These are phyloP conservation scores for Protodeltote pygarga DNA, from an alignment of 2,888 invertebrate genomes.

Conservation along the genomic window DNA sequence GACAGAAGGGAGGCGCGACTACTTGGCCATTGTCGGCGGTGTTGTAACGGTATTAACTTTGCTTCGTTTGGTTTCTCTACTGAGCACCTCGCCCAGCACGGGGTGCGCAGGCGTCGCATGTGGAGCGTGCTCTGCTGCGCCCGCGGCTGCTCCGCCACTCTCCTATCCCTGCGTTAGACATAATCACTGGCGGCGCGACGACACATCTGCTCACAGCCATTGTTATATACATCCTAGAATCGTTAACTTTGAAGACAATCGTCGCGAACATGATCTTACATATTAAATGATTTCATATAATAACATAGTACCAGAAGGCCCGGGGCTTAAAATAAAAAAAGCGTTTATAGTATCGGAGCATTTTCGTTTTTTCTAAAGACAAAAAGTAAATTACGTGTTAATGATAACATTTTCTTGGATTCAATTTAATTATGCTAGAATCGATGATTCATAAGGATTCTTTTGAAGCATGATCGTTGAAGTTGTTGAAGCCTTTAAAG, in stretches of 20 bases:
- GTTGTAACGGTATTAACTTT: slow-evolving; percentile 87
- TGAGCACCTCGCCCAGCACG: slow-evolving; percentile 93
- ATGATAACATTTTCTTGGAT: slow-evolving; percentile 48
- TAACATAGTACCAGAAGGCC: slow-evolving; percentile 17
- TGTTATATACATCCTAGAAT: slow-evolving; percentile 60
- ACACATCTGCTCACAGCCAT: slow-evolving; percentile 58
- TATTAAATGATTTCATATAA: slow-evolving; percentile 23
- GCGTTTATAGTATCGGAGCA: slow-evolving; percentile 47
- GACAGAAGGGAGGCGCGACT: slow-evolving; percentile 85
- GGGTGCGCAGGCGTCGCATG: slow-evolving; percentile 92
- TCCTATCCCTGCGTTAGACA: slow-evolving; percentile 87
- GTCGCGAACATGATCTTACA: slow-evolving; percentile 45
- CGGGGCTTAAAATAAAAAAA: slow-evolving; percentile 28
- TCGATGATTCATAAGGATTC: slow-evolving; percentile 54
- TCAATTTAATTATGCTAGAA: slow-evolving; percentile 55
- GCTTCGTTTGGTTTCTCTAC: slow-evolving; percentile 89
- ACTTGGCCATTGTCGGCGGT: slow-evolving; percentile 84
- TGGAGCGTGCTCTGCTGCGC: slow-evolving; percentile 85
- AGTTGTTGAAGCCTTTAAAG: slow-evolving; percentile 46
- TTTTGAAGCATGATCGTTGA: slow-evolving; percentile 44
- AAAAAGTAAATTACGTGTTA: slow-evolving; percentile 17
- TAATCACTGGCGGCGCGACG: slow-evolving; percentile 78
- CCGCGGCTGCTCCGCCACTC: slow-evolving; percentile 77
- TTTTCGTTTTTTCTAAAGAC: slow-evolving; percentile 33
- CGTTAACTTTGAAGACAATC: slow-evolving; percentile 43